Base-by-base conservation (phyloP, 2,113 vertebrate genomes). In the Petrocephalus zakoni region DNA sequence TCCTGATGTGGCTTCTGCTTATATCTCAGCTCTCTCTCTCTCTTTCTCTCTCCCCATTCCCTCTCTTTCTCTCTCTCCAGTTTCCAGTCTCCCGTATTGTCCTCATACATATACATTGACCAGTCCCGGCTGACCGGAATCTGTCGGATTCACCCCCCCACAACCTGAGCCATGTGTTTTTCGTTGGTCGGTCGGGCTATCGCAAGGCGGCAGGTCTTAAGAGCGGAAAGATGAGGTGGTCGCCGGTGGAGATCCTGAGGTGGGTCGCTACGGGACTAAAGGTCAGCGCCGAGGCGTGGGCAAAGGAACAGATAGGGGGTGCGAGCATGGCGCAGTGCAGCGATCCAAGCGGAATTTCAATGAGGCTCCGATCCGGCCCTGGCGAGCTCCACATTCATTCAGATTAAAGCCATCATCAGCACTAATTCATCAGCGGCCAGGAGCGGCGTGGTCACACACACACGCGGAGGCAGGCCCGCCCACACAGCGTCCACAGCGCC, bases 331-430 rank as follows among this genome's bases (percentile, higher is more conserved):
- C 89, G 90, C 90, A 90, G 89, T 90, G 92, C 91, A 88, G 89
- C 90, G 90, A 89, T 93, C 93, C 89, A 90, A 87, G 87, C 46
- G 83, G 91, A 91, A 90, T 90, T 91, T 86, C 90, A 93, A 91
- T 95, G 92, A 93, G 93, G 93, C 91, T 90, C 92, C 90, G 93
- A 94, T 93, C 93, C 93, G 94, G 94, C 93, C 93, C 91, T 92
- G 91, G 92, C 93, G 93, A 92, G 91, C 91, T 92, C 91, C 75
- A 90, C 90, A 92, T 93, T 94, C 93, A 86, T 90, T 94, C 92
- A 92, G 92, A 93, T 94, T 94, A 94, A 92, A 93, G 90, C 93
- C 91, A 92, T 95, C 93, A 94, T 94, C 94, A 94, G 92, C 93
- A 93, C 92, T 92, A 92, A 93, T 94, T 92, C 93, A 92, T 91